A percentile compares a stretch with the other conserved stretches of the same genome.
Evolutionary conservation across 2,797 vertebrate species (phyloP).

Genomic region (Thalassophryne amazonica): DNA sequence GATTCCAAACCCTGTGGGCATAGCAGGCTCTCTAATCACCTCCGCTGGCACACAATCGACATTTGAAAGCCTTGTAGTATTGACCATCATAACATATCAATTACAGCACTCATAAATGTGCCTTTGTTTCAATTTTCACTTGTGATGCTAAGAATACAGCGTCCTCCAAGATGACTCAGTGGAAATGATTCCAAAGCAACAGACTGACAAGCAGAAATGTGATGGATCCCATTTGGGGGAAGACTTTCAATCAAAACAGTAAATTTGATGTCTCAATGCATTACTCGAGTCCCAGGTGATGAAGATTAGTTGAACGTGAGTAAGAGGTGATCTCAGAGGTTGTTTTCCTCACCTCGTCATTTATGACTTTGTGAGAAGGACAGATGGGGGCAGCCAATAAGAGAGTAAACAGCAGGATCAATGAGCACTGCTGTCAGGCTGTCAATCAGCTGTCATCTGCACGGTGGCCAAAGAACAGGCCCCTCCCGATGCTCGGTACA

Average conservation of each 20-base stretch:
- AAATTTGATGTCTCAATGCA: neutral
- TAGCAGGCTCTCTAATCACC: constrained; percentile 36
- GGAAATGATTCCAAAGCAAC: constrained; percentile 24
- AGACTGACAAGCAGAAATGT: neutral
- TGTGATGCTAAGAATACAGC: constrained; percentile 43
- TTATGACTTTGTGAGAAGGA: constrained; percentile 19
- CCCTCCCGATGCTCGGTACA: constrained; percentile 7
- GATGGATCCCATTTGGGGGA: neutral
- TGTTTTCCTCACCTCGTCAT: constrained; percentile 9
- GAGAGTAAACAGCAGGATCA: constrained; percentile 38
- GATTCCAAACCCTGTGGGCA: too few relatives aligned
- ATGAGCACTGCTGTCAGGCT: constrained; percentile 28
- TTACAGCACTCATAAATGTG: constrained; percentile 31
- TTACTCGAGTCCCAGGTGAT: too few relatives aligned
- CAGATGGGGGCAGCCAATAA: constrained; percentile 14
- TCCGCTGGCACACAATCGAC: constrained; percentile 42
- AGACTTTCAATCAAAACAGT: neutral
- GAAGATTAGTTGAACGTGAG: constrained; percentile 4
- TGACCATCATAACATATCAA: constrained; percentile 48
- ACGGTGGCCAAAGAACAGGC: neutral
- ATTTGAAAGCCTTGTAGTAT: constrained; percentile 31
- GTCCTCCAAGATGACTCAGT: constrained; percentile 26
- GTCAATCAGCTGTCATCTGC: constrained; percentile 34
- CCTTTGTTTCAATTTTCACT: constrained; percentile 50
- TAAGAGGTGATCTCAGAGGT: constrained; percentile 2